phyloP scores from a whole-genome alignment of 2,888 invertebrate genomes.

The Salticus scenicus region DNA sequence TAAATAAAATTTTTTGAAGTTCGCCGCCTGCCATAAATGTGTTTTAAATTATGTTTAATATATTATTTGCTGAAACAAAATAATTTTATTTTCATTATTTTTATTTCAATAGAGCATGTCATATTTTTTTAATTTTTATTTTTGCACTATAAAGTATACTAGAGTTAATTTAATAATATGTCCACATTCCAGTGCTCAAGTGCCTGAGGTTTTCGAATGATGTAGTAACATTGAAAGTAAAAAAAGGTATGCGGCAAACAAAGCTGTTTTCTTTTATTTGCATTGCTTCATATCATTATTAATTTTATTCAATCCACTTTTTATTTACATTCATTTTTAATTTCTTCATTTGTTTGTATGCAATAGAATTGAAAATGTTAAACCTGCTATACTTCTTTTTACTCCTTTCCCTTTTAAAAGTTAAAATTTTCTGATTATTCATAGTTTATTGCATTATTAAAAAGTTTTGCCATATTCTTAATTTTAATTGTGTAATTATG shows the following conservation, averaged over 20 bases:
- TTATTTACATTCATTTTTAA: neutral
- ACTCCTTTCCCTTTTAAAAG: no score
- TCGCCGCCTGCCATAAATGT: no score
- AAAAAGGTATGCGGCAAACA: conserved; percentile 84
- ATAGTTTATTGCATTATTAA: no score
- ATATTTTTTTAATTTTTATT: conserved; percentile 13
- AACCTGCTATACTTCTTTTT: neutral
- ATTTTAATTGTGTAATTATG: no score
- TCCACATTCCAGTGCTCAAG: conserved; percentile 87
- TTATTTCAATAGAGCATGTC: conserved; percentile 19
- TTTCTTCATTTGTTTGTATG: neutral
- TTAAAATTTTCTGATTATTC: neutral
- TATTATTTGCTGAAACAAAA: no score
- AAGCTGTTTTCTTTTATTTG: conserved; percentile 17
- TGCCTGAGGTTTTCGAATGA: conserved; percentile 93
- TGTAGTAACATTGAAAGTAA: conserved; percentile 91
- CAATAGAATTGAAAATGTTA: no score
- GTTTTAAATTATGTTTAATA: no score
- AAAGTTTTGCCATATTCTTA: no score
- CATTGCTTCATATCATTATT: neutral
- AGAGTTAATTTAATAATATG: conserved; percentile 34
- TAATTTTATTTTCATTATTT: no score
- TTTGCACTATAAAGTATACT: conserved; percentile 8
- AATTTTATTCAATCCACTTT: no score
- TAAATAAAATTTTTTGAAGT: no score